Conservation (phyloP, 2,113 vertebrate genomes). For the Ammodytes dubius region DNA sequence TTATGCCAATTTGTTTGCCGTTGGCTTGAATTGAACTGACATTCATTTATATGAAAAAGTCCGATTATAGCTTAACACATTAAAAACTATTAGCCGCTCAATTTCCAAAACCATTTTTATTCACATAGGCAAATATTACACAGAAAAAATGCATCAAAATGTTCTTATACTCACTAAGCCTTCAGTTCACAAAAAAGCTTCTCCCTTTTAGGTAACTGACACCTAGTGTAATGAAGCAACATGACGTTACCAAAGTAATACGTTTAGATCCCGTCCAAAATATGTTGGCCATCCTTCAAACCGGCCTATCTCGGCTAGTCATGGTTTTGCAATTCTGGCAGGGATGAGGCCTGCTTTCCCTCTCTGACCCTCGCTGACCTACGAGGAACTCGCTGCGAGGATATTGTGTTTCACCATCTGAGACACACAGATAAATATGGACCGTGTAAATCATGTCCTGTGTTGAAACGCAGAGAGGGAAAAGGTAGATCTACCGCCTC, state of each 20-base stretch:
- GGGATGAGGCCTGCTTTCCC: not conserved
- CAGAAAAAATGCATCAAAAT: not conserved
- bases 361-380: constrained; percentile 8
- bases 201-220: not conserved
- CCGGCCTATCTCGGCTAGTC: not conserved
- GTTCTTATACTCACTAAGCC: not conserved
- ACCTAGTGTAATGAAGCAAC: not conserved
- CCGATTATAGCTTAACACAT: too few relatives aligned
- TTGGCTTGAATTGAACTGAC: too few relatives aligned
- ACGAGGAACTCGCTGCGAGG: constrained; percentile 40
- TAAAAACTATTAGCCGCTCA: too few relatives aligned
- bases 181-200: not conserved
- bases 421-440: constrained; percentile 52
- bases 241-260: not conserved
- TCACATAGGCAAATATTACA: too few relatives aligned
- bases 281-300: not conserved
- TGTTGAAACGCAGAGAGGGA: not conserved
- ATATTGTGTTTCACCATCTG: constrained; percentile 51
- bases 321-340: constrained; percentile 14
- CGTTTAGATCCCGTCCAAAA: not conserved
- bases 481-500: constrained; percentile 13
- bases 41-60: too few relatives aligned
- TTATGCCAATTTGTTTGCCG: too few relatives aligned
- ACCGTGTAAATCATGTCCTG: constrained; percentile 38
- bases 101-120: too few relatives aligned